These are phyloP conservation scores for Otis tarda DNA, from an alignment of 2,113 vertebrate genomes.

Conservation along the genomic window DNA sequence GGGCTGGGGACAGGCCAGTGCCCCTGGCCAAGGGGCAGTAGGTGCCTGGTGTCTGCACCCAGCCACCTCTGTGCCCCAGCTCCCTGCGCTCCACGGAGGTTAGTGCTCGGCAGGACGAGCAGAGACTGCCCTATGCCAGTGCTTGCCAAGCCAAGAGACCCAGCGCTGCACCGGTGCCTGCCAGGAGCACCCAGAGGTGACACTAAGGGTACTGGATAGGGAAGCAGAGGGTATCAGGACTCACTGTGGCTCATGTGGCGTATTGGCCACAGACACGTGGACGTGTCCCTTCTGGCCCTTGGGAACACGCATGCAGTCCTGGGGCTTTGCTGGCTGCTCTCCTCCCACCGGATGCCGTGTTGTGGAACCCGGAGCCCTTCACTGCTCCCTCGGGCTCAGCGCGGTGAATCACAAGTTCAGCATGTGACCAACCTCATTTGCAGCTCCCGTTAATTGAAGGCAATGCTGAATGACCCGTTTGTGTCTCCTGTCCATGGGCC, in stretches of 20 bases:
- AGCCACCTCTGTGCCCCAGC: not conserved
- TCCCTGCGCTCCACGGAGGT: rapidly evolving
- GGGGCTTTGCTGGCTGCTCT: not conserved
- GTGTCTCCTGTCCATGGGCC: not conserved
- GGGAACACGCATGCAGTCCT: not conserved
- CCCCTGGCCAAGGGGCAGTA: not conserved
- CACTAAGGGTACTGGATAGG: rapidly evolving
- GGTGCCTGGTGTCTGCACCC: not conserved
- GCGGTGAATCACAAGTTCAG: not conserved
- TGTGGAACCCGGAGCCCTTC: conserved; percentile 12
- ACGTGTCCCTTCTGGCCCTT: not conserved
- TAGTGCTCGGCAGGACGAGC: rapidly evolving
- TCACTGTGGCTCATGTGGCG: rapidly evolving
- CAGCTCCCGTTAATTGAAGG: conserved; percentile 33
- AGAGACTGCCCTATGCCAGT: rapidly evolving
- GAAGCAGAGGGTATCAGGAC: not conserved
- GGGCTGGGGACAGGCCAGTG: rapidly evolving
- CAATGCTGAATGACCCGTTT: conserved; percentile 8
- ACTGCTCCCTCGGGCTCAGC: not conserved
- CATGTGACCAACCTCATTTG: conserved; percentile 41
- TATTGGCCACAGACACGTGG: not conserved
- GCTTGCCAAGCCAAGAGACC: not conserved
- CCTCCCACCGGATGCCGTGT: not conserved
- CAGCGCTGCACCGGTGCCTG: rapidly evolving
- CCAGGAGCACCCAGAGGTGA: not conserved